phyloP scores from a whole-genome alignment of 2,888 invertebrate genomes.

The Coleophora flavipennella region DNA sequence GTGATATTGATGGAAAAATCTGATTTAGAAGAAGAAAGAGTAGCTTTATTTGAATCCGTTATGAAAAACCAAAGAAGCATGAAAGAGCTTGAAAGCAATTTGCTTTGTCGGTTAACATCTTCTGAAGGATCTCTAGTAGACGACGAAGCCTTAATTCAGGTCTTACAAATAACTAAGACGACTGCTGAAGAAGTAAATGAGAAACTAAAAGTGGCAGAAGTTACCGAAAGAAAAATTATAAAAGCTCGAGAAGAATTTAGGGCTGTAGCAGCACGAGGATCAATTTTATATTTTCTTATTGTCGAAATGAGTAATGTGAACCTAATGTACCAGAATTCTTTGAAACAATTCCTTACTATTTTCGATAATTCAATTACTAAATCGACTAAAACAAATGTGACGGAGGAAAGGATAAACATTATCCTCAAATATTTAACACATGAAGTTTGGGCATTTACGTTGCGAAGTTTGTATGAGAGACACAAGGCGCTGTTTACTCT shows the following conservation, averaged over 20 bases:
- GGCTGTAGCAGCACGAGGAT: slow-evolving; percentile 94
- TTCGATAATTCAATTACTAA: slow-evolving; percentile 95
- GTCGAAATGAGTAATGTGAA: slow-evolving; percentile 98
- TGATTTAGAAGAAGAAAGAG: slow-evolving; percentile 94
- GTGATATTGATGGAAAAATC: slow-evolving; percentile 97
- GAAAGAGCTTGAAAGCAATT: slow-evolving; percentile 95
- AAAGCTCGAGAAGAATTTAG: slow-evolving; percentile 95
- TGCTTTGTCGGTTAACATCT: slow-evolving; percentile 91
- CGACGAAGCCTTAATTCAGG: slow-evolving; percentile 94
- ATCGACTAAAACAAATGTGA: slow-evolving; percentile 87
- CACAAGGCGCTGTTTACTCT: slow-evolving; percentile 95
- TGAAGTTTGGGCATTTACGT: slow-evolving; percentile 94
- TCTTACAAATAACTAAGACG: slow-evolving; percentile 87
- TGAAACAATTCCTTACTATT: slow-evolving; percentile 93
- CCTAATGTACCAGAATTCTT: slow-evolving; percentile 96
- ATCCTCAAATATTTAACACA: slow-evolving; percentile 91
- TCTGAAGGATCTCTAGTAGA: slow-evolving; percentile 95
- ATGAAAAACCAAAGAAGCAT: slow-evolving; percentile 96
- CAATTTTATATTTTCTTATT: slow-evolving; percentile 94
- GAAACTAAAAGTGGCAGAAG: slow-evolving; percentile 91
- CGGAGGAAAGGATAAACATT: slow-evolving; percentile 89
- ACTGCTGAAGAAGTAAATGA: slow-evolving; percentile 96
- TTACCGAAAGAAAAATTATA: slow-evolving; percentile 95
- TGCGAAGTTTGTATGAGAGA: slow-evolving; percentile 92
- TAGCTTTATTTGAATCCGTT: slow-evolving; percentile 94